phyloP scores from a whole-genome alignment of 2,113 vertebrate species.

The Crypturellus undulatus region DNA sequence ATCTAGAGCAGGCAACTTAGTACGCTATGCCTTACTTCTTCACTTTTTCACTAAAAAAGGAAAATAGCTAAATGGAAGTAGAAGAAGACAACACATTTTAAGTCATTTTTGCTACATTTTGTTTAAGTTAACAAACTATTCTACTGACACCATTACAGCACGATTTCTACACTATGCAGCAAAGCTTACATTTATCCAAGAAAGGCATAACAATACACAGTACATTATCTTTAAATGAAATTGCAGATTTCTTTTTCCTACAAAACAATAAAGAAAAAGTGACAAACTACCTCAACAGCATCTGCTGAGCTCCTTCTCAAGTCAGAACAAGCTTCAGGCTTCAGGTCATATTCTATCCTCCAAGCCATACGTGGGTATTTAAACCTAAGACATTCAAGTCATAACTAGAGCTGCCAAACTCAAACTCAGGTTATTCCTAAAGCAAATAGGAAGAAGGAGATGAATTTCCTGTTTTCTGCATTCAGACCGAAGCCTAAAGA shows the following conservation, averaged over 20 bases:
- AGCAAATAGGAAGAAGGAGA: neutral
- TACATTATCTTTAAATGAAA: neutral
- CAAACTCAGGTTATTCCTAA: neutral
- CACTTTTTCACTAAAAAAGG: neutral
- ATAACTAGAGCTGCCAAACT: neutral
- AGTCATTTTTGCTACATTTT: constrained; percentile 24
- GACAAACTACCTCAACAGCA: neutral
- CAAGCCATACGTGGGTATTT: neutral
- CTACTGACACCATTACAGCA: neutral
- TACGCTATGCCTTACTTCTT: neutral
- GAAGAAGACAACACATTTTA: neutral
- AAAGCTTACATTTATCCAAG: constrained; percentile 18
- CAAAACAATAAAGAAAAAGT: neutral
- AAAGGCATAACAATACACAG: neutral
- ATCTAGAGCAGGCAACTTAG: neutral
- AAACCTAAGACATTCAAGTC: neutral
- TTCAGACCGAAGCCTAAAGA: neutral
- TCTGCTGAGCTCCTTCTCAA: constrained; percentile 2
- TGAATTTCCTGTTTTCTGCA: neutral
- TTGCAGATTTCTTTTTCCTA: neutral
- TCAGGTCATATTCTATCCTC: neutral
- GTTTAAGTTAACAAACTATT: constrained; percentile 7
- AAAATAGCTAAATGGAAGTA: neutral
- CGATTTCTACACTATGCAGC: neutral
- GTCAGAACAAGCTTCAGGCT: neutral